phyloP scores from a whole-genome alignment of 2,113 vertebrate species.

The Rhinolophus sinicus region DNA sequence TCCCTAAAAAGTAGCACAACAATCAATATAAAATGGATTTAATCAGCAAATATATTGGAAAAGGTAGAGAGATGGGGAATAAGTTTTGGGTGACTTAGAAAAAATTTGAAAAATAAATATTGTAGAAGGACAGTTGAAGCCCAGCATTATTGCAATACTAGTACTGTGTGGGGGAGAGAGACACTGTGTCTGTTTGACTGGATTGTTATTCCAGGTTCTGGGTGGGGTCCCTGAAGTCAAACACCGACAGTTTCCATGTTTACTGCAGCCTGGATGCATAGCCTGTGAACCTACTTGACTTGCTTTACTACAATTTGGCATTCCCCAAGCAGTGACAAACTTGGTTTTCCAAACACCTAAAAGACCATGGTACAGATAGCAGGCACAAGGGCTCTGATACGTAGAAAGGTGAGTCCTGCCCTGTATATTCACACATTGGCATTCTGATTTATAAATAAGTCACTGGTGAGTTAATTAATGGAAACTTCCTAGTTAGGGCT shows the following conservation, averaged over 20 bases:
- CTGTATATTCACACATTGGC: not conserved
- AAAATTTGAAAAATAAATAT: not conserved
- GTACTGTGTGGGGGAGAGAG: not conserved
- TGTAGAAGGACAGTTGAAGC: not conserved
- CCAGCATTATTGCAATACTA: not conserved
- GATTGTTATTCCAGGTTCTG: not conserved
- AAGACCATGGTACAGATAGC: not conserved
- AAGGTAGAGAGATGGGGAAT: not conserved
- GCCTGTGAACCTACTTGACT: not conserved
- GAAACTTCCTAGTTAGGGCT: not conserved
- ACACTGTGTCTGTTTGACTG: not conserved
- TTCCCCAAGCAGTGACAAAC: not conserved
- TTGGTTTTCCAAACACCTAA: not conserved
- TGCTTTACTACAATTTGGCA: not conserved
- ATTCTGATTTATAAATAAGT: not conserved
- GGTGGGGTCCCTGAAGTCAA: not conserved
- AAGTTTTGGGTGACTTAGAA: not conserved
- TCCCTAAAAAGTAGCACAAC: constrained; percentile 2
- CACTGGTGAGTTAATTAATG: not conserved
- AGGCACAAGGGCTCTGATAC: not conserved
- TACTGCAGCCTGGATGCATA: not conserved
- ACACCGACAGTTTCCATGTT: not conserved
- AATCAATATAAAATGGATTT: not conserved
- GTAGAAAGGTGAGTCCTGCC: not conserved
- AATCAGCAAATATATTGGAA: not conserved